Evolutionary conservation across 2,888 invertebrate species (phyloP).

Genomic region (Stramonita haemastoma): DNA sequence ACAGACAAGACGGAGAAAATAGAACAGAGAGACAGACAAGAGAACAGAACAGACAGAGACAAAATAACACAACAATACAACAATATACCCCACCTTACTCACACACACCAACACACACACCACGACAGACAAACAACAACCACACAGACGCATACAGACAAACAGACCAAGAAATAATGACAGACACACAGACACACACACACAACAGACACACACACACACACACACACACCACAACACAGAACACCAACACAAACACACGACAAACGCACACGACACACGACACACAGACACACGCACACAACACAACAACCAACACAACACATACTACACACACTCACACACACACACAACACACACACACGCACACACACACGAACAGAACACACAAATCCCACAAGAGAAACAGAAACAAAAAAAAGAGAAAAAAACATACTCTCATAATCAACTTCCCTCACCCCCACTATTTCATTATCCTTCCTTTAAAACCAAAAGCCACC

Average conservation of each 20-base stretch:
- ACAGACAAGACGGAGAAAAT: no score
- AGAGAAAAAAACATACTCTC: no score
- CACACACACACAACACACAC: background rate
- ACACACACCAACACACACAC: background rate
- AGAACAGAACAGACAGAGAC: no score
- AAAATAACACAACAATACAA: no score
- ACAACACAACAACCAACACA: no score
- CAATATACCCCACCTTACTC: no score
- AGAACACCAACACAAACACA: background rate
- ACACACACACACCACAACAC: background rate
- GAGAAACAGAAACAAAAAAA: no score
- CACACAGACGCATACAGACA: constrained; percentile 14
- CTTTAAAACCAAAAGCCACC: no score
- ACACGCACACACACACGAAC: background rate
- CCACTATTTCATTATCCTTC: no score
- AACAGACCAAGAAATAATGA: background rate
- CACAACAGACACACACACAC: background rate
- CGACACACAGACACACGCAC: background rate
- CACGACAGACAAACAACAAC: background rate
- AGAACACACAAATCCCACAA: no score
- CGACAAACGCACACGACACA: background rate
- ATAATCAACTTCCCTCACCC: no score
- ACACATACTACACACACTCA: background rate
- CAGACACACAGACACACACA: background rate
- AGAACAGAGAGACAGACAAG: no score